phyloP scores from a whole-genome alignment of 2,797 vertebrate species.

The Myripristis jacobus region DNA sequence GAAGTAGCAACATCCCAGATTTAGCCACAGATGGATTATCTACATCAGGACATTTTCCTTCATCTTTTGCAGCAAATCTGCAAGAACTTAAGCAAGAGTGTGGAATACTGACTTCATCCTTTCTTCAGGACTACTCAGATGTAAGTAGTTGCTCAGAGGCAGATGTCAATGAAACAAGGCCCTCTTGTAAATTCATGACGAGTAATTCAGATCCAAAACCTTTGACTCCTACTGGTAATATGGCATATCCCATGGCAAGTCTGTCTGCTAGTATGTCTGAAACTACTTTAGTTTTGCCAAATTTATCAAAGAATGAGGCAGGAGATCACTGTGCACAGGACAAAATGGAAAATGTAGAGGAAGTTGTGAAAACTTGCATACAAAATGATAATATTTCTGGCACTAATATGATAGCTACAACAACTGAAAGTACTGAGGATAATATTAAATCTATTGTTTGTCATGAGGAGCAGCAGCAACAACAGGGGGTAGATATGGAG shows the following conservation, averaged over 20 bases:
- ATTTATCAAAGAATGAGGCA: conserved; percentile 27
- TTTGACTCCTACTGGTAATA: conserved; percentile 43
- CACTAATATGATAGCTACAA: conserved; percentile 12
- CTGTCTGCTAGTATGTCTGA: conserved; percentile 23
- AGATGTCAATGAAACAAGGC: conserved; percentile 63
- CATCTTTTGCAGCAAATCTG: conserved; percentile 62
- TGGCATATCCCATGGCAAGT: conserved; percentile 33
- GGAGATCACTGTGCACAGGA: conserved; percentile 41
- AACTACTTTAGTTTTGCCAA: conserved; percentile 21
- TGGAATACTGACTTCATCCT: conserved; percentile 64
- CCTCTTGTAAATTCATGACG: conserved; percentile 70
- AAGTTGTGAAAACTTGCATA: conserved; percentile 2
- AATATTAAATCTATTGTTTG: conserved; percentile 1
- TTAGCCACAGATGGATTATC: conserved; percentile 57
- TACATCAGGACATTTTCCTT: conserved; percentile 56
- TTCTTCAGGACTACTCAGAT: conserved; percentile 79
- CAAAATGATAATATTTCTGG: conserved; percentile 9
- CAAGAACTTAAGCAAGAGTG: conserved; percentile 72
- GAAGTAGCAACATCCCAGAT: conserved; percentile 52
- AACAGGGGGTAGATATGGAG: conserved; percentile 6
- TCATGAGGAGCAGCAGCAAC: conserved; percentile 20
- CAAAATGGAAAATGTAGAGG: conserved; percentile 8
- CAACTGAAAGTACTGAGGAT: conserved; percentile 19
- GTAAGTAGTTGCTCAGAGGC: conserved; percentile 81
- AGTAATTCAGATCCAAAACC: conserved; percentile 48